A percentile compares a stretch with the other conserved stretches of the same genome.
Conservation (phyloP, 2,797 vertebrate genomes). For the Dromococcyx pavoninus region DNA sequence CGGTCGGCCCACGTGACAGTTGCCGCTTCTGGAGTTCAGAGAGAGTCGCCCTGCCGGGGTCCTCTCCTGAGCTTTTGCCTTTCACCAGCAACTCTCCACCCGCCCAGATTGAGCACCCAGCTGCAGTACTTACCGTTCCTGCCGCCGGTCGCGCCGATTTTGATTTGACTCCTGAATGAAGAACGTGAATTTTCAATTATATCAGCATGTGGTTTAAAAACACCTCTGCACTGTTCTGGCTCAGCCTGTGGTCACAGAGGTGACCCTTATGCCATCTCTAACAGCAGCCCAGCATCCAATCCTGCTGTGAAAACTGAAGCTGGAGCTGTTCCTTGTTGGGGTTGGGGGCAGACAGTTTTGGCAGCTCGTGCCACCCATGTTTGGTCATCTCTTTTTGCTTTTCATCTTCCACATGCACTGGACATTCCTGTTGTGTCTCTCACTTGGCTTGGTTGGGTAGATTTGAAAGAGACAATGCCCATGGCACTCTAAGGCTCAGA, state of each 20-base stretch:
- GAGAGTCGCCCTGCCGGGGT: too few species aligned
- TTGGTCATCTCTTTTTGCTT: background rate
- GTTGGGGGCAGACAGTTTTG: background rate
- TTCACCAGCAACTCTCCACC: too few species aligned
- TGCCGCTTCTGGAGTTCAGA: too few species aligned
- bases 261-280: background rate
- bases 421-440: too few species aligned
- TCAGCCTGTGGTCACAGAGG: background rate
- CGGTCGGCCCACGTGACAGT: too few species aligned
- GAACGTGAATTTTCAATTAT: background rate
- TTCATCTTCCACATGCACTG: background rate
- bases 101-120: too few species aligned
- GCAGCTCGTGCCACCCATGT: accelerated
- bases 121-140: too few species aligned
- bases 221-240: accelerated
- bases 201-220: background rate
- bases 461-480: accelerated
- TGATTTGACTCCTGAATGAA: background rate
- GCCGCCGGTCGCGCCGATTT: too few species aligned
- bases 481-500: background rate
- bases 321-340: background rate
- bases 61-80: too few species aligned
- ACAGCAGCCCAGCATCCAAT: background rate
- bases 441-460: background rate
- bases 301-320: background rate